Conservation (phyloP, 2,113 vertebrate species). For the Scopus umbretta region DNA sequence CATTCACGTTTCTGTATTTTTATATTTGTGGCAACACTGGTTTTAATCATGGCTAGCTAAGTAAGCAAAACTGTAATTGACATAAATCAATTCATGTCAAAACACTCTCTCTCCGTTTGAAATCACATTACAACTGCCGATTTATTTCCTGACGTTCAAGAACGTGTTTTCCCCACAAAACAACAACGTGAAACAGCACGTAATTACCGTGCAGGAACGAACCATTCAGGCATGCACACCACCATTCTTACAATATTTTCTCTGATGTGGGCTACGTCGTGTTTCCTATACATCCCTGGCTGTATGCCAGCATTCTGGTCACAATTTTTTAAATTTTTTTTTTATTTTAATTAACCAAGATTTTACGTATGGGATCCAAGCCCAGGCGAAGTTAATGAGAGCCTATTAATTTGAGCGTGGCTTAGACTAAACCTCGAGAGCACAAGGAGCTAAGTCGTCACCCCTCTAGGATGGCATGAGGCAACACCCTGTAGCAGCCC, state of each 20-base stretch:
- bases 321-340: background rate
- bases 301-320: background rate
- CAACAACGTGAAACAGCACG: background rate
- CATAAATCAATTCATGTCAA: background rate
- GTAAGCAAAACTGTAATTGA: background rate
- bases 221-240: background rate
- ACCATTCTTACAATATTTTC: background rate
- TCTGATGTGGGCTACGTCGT: background rate
- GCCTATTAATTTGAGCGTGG: background rate
- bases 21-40: background rate
- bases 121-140: background rate
- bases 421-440: background rate
- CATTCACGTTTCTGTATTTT: background rate
- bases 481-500: background rate
- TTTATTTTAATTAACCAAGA: background rate
- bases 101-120: background rate
- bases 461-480: background rate
- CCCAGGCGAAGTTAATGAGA: background rate
- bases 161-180: background rate
- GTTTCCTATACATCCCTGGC: background rate
- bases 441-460: background rate
- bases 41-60: background rate
- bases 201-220: background rate
- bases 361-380: background rate
- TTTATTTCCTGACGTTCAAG: background rate